Conservation (phyloP, 1,140 invertebrate species). For the Phortica variegata region DNA sequence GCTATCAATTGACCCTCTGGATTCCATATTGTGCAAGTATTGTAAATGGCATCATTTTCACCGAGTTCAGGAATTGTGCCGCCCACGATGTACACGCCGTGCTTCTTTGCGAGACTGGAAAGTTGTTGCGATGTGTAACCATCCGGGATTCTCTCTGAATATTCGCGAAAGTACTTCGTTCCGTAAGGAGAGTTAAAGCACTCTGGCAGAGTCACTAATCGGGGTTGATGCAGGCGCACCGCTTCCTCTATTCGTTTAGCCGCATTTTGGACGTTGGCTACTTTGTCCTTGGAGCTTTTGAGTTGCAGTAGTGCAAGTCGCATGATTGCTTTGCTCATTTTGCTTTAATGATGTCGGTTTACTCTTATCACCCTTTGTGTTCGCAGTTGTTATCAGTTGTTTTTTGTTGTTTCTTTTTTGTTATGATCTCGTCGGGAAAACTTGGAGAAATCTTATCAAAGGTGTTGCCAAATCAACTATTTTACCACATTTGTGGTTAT, state of each 20-base stretch:
- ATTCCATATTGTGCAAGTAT: slow-evolving; percentile 89
- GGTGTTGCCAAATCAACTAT: no score
- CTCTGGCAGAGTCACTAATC: slow-evolving; percentile 82
- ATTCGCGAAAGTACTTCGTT: slow-evolving; percentile 68
- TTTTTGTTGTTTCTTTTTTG: no score
- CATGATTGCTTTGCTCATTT: no score
- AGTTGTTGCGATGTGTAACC: slow-evolving; percentile 73
- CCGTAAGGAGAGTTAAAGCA: slow-evolving; percentile 96
- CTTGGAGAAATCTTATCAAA: no score
- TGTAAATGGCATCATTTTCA: slow-evolving; percentile 70
- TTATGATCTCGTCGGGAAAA: no score
- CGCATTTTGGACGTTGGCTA: slow-evolving; percentile 73
- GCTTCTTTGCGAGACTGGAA: slow-evolving; percentile 73
- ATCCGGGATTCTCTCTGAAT: slow-evolving; percentile 80
- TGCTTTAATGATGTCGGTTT: no score
- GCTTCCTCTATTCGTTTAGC: slow-evolving; percentile 72
- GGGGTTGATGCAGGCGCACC: slow-evolving; percentile 68
- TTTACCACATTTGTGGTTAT: no score
- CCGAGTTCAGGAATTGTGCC: slow-evolving; percentile 85
- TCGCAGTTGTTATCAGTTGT: no score
- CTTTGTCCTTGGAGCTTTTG: slow-evolving; percentile 72
- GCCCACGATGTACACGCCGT: slow-evolving; percentile 80
- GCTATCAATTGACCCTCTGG: slow-evolving; percentile 74
- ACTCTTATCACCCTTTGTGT: no score
- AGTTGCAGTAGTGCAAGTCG: slow-evolving; percentile 78